Evolutionary conservation across 2,113 vertebrate species (phyloP), one percentile per base, ranked within the genome.

Genomic region (Sinocyclocheilus anshuiensis): DNA sequence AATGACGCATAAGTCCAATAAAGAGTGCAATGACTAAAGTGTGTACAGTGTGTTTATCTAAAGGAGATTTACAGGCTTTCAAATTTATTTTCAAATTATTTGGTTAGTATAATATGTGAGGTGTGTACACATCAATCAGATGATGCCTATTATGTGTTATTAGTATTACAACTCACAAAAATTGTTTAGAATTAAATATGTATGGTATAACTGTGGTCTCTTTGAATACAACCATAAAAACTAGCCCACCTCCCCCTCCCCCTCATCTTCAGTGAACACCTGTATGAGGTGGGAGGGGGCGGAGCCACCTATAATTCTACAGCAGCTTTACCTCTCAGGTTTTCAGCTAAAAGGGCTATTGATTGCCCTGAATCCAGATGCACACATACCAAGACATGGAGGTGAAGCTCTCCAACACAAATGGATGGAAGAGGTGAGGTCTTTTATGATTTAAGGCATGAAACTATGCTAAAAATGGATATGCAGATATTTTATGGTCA

Each of bases 391-490:
- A 45, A n/a, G 55, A 77, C 42, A 76, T 84, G 74, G 48, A 72
- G 81, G 9, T 10, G 5, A 83, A 55, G 24, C 26, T 72, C 6
- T 72, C 1, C 18, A 26, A 65, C 4, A n/a, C 20, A 55, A 55
- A 33, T 22, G 20, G 18, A 10, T 83, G 81, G 65, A 69, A 24
- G 13, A 71, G 65, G 81, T 83, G 45, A 83, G 81, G 24, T 79
- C 53, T 59, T 55, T 18, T 55, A 55, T 18, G 15, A 18, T 55
- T 55, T 18, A 18, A 55, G 6, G 16, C 16, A 55, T 42, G 42
- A 42, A 55, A 55, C 50, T 53, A 53, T 53, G 4, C 50, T 16
- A 16, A 18, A 18, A 55, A 55, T 55, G 0, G 1, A 71, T 71
- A 20, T 69, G 67, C 22, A 8, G 4, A 4, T 1, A 48, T 10